Percentiles rank a stretch among this genome's conserved stretches.
phyloP scores from a whole-genome alignment of 1,140 invertebrate genomes.

The Eumaeus atala region DNA sequence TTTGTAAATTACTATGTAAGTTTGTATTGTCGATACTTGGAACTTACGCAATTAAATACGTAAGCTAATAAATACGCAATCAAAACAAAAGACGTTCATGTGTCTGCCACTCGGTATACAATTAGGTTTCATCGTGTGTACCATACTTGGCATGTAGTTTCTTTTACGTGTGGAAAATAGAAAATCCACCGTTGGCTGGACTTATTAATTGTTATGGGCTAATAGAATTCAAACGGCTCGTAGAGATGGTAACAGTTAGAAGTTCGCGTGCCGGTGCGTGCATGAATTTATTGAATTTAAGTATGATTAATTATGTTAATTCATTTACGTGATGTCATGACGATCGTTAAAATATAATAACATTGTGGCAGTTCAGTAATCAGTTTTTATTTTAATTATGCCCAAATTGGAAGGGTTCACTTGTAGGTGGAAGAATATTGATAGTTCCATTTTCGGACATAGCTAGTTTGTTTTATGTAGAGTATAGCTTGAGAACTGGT shows the following conservation, averaged over 20 bases:
- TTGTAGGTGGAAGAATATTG: no score
- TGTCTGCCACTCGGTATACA: slow-evolving; percentile 20
- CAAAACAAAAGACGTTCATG: neutral
- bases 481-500: no score
- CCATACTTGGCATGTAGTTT: slow-evolving; percentile 55
- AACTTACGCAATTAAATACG: slow-evolving; percentile 9
- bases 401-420: no score
- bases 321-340: slow-evolving; percentile 46
- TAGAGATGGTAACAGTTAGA: slow-evolving; percentile 63
- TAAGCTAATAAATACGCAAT: slow-evolving; percentile 17
- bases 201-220: slow-evolving; percentile 63
- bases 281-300: slow-evolving; percentile 41
- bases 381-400: neutral
- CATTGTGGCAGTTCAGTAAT: slow-evolving; percentile 1
- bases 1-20: slow-evolving; percentile 8
- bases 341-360: slow-evolving; percentile 11
- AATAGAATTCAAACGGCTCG: slow-evolving; percentile 65
- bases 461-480: no score
- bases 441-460: no score
- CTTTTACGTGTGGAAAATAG: slow-evolving; percentile 73
- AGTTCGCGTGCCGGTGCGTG: slow-evolving; percentile 60
- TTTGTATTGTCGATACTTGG: neutral
- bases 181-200: slow-evolving; percentile 70
- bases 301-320: slow-evolving; percentile 43
- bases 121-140: slow-evolving; percentile 58